Base-by-base conservation (phyloP, 1,140 invertebrate species). In the Carcinoscorpius rotundicauda region DNA sequence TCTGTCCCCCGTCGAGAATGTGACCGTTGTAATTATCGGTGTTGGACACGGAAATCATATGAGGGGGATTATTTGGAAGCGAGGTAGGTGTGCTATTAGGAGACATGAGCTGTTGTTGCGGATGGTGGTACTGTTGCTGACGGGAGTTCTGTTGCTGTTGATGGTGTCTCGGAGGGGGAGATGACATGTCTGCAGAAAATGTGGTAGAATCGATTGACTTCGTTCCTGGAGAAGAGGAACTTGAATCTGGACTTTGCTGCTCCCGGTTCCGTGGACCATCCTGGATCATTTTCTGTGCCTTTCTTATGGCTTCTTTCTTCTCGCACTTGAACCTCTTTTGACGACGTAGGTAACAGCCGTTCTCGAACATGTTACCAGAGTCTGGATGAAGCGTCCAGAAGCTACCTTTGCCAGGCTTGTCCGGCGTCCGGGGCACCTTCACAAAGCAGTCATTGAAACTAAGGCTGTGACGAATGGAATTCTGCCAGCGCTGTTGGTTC, bases 401-500 rank as follows among this genome's bases (percentile, higher is more conserved):
- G 1, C 89, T 93, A 1, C 95, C 95, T 72, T 83, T 85, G 1
- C 96, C 96, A 0, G 96, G 96, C 75, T 97, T 96, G 77, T 99
- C 97, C 0, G 96, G 96, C 0, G 96, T 98, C 4, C 97, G 82
- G 1, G 96, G 93, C 57, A 99, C 93, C 80, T 99, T 99, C 50
- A 99, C 91, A 76, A 99, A 99, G 77, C 97, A 99, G 76, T 99
- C 97, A 81, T 99, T 99, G 79, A 99, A 99, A 58, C 91, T 95
- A 11, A 84, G 75, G 61, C 81, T 83, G 74, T 97, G 95, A 59
- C 96, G 82, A 68, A 99, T 99, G 0, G 94, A 98, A 78, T 99
- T 99, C 78, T 99, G 97, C 97, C 97, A 99, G 69, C 95, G 85
- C 72, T 86, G 85, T 73, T 97, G 93, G 75, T 99, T 98, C 77